Conservation (phyloP, 1,140 invertebrate species). For the Aphelenchoides besseyi region DNA sequence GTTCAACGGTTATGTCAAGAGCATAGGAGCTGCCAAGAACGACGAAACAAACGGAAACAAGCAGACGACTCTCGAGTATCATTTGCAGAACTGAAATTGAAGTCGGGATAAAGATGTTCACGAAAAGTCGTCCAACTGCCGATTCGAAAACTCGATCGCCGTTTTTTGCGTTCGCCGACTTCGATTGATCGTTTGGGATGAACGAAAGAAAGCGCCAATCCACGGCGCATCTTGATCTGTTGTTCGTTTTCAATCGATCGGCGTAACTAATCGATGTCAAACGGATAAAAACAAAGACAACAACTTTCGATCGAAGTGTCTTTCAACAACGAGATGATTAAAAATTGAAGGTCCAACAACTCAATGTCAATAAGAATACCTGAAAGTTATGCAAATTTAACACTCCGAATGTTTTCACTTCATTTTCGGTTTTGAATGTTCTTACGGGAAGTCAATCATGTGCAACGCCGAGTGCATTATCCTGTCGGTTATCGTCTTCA, state of each 20-base stretch:
- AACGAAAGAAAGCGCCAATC: not conserved
- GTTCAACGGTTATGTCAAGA: constrained; percentile 26
- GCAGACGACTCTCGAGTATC: not conserved
- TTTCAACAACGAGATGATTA: too few relatives aligned
- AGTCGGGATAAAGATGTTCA: not conserved
- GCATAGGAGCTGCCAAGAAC: not conserved
- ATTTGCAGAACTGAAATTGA: not conserved
- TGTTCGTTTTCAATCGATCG: not conserved
- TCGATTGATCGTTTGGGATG: not conserved
- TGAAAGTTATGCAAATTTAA: too few relatives aligned
- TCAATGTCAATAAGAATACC: too few relatives aligned
- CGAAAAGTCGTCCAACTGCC: not conserved
- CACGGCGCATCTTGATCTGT: not conserved
- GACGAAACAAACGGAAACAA: not conserved
- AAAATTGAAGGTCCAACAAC: too few relatives aligned
- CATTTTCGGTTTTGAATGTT: too few relatives aligned
- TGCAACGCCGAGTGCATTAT: too few relatives aligned
- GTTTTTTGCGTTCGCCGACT: not conserved
- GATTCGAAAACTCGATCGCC: not conserved
- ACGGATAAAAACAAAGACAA: not conserved
- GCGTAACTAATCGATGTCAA: not conserved
- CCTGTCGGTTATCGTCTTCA: too few relatives aligned
- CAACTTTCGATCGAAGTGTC: not conserved
- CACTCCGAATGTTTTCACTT: too few relatives aligned
- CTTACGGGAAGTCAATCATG: too few relatives aligned